Base-by-base conservation (phyloP, 2,888 invertebrate genomes). In the Nemurella pictetii region DNA sequence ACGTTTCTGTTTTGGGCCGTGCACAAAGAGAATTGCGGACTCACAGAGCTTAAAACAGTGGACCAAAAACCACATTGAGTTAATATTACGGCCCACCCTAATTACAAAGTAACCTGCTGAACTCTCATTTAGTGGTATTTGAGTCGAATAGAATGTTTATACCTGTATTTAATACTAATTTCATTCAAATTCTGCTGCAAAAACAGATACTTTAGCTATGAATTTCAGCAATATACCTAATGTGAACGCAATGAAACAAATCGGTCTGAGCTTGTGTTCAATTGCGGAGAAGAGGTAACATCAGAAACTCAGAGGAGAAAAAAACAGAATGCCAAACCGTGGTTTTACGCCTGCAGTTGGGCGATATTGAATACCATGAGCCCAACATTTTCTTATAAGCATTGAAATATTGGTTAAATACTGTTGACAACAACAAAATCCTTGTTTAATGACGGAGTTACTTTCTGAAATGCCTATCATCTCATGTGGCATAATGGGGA, bases 381-480 rank as follows among this genome's bases (percentile, higher is more conserved):
- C n/a, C n/a, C n/a, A n/a, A n/a, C n/a, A n/a, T n/a, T n/a, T n/a
- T 74, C 7, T 36, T 36, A 36, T 15, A 7, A 9, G 26, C 75
- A 25, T 15, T 78, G 20, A 81, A 81, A 35, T 35, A 82, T 82
- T 82, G 72, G 82, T 72, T 1, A 72, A 55, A 55, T 4, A 32
- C 29, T 82, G 29, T 28, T 78, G 82, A 28, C 82, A 72, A 36
- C 32, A 81, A 82, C 72, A 82, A 82, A n/a, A 82, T 26, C 73
- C 82, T 20, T 4, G 12, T 72, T 36, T 82, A 82, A 82, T 82
- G 82, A 82, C n/a, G 30, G 9, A n/a, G n/a, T 78, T 78, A 77
- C 4, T 3, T 32, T 32, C 3, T 32, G 3, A 2, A 25, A 80
- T 26, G 80, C 35, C 20, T n/a, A 26, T 80, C 36, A 36, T 12